Conservation (phyloP, 2,888 invertebrate genomes). For the Atherix ibis region DNA sequence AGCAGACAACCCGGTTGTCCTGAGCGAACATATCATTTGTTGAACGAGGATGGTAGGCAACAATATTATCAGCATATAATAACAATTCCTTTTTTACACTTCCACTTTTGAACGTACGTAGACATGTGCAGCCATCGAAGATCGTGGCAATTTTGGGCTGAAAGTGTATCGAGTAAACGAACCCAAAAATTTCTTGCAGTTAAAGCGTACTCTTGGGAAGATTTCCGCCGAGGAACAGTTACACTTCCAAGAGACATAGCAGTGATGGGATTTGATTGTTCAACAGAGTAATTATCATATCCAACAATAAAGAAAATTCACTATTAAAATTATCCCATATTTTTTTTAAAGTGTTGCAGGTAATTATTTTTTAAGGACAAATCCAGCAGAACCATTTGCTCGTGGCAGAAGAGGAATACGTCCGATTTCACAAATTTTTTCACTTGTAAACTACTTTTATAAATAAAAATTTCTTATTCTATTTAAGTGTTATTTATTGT, state of each 20-base stretch:
- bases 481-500: not conserved
- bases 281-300: conserved; percentile 18
- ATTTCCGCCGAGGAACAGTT: conserved; percentile 33
- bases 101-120: too few species aligned
- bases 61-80: not conserved
- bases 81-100: not conserved
- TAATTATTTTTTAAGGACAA: conserved; percentile 4
- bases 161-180: conserved; percentile 32
- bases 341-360: conserved; percentile 2
- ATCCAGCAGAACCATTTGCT: conserved; percentile 2
- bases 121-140: conserved; percentile 45
- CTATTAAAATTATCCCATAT: not conserved
- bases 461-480: not conserved
- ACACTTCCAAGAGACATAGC: conserved; percentile 10
- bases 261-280: conserved; percentile 28
- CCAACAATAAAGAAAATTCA: not conserved
- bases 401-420: conserved; percentile 1
- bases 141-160: conserved; percentile 46
- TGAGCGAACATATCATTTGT: conserved; percentile 18
- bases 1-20: conserved; percentile 45
- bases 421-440: not conserved
- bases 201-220: conserved; percentile 38
- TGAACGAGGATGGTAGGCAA: conserved; percentile 4
- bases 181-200: conserved; percentile 37
- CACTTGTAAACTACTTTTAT: not conserved